These are phyloP conservation scores for Acrobasis repandana DNA, from an alignment of 2,888 invertebrate genomes.

Conservation along the genomic window DNA sequence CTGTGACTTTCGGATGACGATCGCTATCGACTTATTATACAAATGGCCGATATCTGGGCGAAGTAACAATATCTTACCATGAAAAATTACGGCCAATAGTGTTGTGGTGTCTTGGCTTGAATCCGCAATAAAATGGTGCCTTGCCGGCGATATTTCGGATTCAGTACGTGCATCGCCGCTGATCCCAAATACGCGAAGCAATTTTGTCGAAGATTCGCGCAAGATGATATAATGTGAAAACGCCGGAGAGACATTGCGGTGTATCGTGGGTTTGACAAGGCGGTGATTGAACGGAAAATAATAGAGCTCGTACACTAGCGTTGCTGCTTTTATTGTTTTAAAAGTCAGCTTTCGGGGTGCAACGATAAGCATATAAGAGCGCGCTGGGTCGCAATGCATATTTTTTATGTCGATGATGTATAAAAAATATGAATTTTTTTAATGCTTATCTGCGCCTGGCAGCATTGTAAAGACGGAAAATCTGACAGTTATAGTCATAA, in stretches of 20 bases:
- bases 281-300: conserved; percentile 7
- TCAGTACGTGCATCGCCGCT: conserved; percentile 34
- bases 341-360: background rate
- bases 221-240: conserved; percentile 31
- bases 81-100: conserved; percentile 64
- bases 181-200: conserved; percentile 45
- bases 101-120: conserved; percentile 62
- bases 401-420: too few relatives aligned
- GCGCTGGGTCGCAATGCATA: too few relatives aligned
- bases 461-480: too few relatives aligned
- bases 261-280: conserved; percentile 5
- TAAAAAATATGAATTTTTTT: too few relatives aligned
- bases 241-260: conserved; percentile 24
- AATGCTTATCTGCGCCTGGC: too few relatives aligned
- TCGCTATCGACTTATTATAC: conserved; percentile 76
- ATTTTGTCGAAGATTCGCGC: conserved; percentile 31
- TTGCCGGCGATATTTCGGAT: conserved; percentile 57
- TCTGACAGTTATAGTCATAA: too few relatives aligned
- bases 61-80: conserved; percentile 68
- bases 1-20: conserved; percentile 57
- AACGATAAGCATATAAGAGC: too few relatives aligned
- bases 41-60: conserved; percentile 69
- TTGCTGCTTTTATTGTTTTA: conserved; percentile 1
- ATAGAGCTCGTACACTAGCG: background rate
- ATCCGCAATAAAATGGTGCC: conserved; percentile 61